Evolutionary conservation across 2,797 vertebrate genomes (phyloP).

Genomic region (Knipowitschia caucasica): DNA sequence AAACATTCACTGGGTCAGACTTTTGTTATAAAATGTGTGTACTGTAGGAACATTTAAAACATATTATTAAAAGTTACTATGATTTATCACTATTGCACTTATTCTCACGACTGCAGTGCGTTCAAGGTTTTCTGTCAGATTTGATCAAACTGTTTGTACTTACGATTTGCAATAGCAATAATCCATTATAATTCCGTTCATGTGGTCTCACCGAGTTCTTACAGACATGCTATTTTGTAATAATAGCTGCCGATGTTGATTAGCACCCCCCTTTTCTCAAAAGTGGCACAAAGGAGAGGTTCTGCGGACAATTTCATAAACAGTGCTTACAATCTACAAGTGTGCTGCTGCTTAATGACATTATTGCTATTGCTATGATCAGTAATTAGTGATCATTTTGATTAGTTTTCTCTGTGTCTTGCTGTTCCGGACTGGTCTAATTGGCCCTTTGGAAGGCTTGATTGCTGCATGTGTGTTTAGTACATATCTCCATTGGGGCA

Average conservation of each 20-base stretch:
- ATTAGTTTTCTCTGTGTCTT: constrained; percentile 29
- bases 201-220: background rate
- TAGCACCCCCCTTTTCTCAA: no score
- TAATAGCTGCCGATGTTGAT: background rate
- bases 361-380: background rate
- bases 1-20: no score
- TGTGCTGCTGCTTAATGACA: background rate
- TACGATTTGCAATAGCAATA: background rate
- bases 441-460: constrained; percentile 40
- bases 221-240: background rate
- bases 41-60: background rate
- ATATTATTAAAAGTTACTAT: background rate
- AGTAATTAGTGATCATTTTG: constrained; percentile 9
- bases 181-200: background rate
- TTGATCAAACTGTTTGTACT: background rate
- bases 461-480: constrained; percentile 5
- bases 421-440: constrained; percentile 46
- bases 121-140: background rate
- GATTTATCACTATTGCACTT: background rate
- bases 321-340: background rate
- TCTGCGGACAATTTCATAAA: background rate
- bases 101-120: no score
- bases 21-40: no score
- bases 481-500: constrained; percentile 22
- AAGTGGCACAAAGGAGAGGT: background rate